Evolutionary conservation across 2,888 invertebrate genomes (phyloP), one percentile per base, ranked within the genome.

Genomic region (Caenorhabditis drosophilae): DNA sequence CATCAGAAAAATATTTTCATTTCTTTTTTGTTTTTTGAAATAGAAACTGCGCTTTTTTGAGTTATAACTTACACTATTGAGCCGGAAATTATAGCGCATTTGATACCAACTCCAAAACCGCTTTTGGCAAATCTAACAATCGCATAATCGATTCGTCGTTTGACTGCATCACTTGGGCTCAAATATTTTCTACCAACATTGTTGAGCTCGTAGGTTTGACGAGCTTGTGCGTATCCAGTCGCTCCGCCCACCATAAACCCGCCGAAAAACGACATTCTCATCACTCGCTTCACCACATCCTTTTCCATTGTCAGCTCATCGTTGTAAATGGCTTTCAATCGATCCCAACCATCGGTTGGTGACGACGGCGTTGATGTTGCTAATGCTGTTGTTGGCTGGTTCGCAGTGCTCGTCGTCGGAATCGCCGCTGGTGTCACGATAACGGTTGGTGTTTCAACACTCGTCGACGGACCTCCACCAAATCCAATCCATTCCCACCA

Each of bases 221-320:
- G 38, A 1, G 76, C 76, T 46, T 70, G 67, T 4, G 55, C 59
- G 41, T 72, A 76, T 36, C 73, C 72, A 11, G 68, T 58, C 3
- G 73, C 52, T 36, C 76, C 76, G 16, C 76, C 76, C n/a, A 74
- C 51, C 12, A 74, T 27, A 46, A 76, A 76, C 25, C 73, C 73
- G 15, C 71, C 70, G 26, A 74, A 45, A 48, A 74, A 73, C 11
- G 73, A 55, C 73, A 70, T 72, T 23, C 73, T 61, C n/a, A 57
- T 54, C 3, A 73, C 68, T 52, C 72, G 49, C 11, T 53, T 23
- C 1, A 58, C 42, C 0, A 70, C 60, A 48, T 77, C 75, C 25
- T 53, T 53, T 45, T 78, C 78, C 75, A 78, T 71, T 4, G 63
- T 46, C 22, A 46, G 52, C 15, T 51, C 52, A 9, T 52, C 25